These are phyloP conservation scores for Tricholaema leucomelas DNA, from an alignment of 2,113 vertebrate genomes.

Conservation along the genomic window DNA sequence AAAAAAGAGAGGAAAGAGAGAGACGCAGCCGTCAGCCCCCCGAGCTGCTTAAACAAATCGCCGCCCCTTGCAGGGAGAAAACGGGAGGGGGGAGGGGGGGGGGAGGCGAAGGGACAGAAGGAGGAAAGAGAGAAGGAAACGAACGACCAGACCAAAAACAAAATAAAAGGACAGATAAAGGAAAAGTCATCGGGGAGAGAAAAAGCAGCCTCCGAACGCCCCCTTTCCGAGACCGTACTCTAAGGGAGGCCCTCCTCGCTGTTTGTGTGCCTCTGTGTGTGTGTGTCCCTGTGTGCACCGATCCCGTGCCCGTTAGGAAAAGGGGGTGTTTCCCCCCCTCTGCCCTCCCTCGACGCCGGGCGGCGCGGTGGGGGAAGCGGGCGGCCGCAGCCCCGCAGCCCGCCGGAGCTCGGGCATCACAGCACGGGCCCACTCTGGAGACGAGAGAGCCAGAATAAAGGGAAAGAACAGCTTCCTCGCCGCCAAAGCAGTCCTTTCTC, in stretches of 20 bases:
- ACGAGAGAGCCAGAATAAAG: neutral
- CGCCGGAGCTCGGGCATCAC: neutral
- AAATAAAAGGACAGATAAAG: neutral
- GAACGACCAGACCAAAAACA: neutral
- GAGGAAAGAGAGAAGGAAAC: too few relatives aligned
- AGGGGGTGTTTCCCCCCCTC: neutral
- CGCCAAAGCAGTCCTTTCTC: neutral
- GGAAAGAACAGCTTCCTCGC: neutral
- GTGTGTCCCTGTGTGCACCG: neutral
- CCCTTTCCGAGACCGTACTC: neutral
- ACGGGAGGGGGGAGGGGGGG: too few relatives aligned
- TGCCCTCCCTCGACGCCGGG: neutral
- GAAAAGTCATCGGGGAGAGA: neutral
- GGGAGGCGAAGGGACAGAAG: too few relatives aligned
- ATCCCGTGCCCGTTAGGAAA: neutral
- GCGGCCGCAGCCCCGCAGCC: neutral
- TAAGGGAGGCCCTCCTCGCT: neutral
- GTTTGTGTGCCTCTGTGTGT: neutral
- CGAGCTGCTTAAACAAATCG: neutral
- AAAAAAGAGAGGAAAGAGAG: neutral
- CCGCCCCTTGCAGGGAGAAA: neutral
- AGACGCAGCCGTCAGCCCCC: neutral
- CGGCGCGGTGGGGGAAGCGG: slow-evolving; percentile 38
- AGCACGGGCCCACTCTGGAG: neutral
- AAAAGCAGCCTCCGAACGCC: neutral